Percentiles rank a stretch among this genome's conserved stretches.
These are phyloP conservation scores for rat (Rattus norvegicus) DNA, from an alignment of 2,113 vertebrate genomes.

Conservation along the genomic window DNA sequence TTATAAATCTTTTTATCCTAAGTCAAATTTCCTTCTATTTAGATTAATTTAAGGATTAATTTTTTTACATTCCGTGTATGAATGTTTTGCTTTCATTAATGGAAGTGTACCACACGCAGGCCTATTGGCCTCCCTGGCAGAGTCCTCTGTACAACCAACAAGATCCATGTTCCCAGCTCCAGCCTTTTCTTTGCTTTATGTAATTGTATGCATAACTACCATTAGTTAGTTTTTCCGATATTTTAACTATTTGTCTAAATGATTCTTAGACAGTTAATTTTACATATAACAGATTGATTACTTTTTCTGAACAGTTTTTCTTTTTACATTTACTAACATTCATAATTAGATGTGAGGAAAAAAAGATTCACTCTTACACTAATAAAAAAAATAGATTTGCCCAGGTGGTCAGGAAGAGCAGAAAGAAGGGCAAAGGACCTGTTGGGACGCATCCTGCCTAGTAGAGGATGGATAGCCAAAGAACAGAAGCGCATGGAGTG, in stretches of 20 bases:
- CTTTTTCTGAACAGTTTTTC: conserved; percentile 40
- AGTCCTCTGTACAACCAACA: no score
- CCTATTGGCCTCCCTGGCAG: neutral
- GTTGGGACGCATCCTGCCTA: rapidly evolving
- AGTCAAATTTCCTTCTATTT: neutral
- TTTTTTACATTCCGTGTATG: neutral
- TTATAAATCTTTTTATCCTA: neutral
- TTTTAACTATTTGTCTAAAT: conserved; percentile 33
- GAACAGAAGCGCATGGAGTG: neutral
- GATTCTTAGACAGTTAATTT: neutral
- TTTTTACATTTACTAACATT: neutral
- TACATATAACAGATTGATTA: neutral
- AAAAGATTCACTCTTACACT: neutral
- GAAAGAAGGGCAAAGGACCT: neutral
- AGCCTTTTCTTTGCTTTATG: neutral
- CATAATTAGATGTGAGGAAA: neutral
- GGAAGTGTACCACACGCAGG: no score
- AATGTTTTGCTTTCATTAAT: neutral
- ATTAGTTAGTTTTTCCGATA: neutral
- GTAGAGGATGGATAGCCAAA: neutral
- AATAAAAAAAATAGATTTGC: neutral
- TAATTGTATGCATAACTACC: neutral
- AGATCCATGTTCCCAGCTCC: neutral
- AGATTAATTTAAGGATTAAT: neutral
- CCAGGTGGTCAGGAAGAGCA: neutral